A percentile compares a stretch with the other conserved stretches of the same genome.
Conservation (phyloP, 2,888 invertebrate species). For the Chloromyia formosa region DNA sequence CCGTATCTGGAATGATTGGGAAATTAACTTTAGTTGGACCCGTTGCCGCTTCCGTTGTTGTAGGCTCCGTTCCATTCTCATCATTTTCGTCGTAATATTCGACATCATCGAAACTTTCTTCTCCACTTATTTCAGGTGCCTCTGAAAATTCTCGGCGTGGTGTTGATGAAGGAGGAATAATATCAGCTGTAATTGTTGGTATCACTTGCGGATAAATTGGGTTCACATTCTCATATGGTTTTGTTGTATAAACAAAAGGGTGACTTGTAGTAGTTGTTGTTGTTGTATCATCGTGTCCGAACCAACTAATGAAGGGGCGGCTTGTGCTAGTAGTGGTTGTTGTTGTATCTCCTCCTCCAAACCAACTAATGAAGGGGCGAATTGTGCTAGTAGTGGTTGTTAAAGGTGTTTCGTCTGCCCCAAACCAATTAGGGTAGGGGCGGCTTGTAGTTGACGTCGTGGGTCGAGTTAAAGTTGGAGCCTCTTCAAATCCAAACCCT, state of each 20-base stretch:
- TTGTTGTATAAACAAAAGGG: slow-evolving; percentile 12
- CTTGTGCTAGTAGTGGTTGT: neutral
- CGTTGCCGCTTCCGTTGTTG: neutral
- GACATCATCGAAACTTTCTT: neutral
- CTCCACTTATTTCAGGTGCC: neutral
- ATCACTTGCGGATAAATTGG: neutral
- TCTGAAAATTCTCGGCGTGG: neutral
- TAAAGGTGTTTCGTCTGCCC: too few relatives aligned
- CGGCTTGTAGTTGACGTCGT: too few relatives aligned
- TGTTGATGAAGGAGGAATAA: slow-evolving; percentile 19
- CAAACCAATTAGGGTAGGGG: too few relatives aligned
- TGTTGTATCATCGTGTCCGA: neutral
- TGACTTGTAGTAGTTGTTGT: neutral
- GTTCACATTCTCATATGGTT: slow-evolving; percentile 6
- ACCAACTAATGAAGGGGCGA: neutral
- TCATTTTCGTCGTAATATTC: slow-evolving; percentile 19
- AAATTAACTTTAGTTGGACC: slow-evolving; percentile 21
- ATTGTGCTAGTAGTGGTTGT: neutral
- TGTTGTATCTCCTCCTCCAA: neutral
- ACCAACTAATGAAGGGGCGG: neutral
- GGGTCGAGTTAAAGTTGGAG: neutral
- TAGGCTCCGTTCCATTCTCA: neutral
- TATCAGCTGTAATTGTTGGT: slow-evolving; percentile 1
- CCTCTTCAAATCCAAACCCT: too few relatives aligned
- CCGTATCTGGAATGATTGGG: neutral